Conservation (phyloP, 2,113 vertebrate genomes). For the Ursus arctos region DNA sequence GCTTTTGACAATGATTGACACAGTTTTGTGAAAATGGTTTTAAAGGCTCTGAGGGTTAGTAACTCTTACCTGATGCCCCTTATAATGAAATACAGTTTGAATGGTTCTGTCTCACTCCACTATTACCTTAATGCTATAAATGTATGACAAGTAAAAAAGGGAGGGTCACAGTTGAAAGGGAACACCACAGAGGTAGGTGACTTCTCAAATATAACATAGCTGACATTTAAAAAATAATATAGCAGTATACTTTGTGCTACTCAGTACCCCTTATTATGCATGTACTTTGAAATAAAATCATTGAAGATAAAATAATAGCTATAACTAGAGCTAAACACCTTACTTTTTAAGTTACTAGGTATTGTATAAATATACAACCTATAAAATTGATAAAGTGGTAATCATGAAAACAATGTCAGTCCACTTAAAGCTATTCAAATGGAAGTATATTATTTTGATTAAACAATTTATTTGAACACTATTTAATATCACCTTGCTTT, state of each 20-base stretch:
- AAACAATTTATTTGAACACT: neutral
- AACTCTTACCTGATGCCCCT: neutral
- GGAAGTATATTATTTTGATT: neutral
- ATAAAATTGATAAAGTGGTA: neutral
- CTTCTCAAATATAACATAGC: neutral
- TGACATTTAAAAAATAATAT: constrained; percentile 22
- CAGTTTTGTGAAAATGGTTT: constrained; percentile 27
- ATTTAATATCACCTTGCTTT: neutral
- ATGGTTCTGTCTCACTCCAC: neutral
- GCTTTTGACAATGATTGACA: neutral
- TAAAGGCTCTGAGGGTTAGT: neutral
- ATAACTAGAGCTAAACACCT: neutral
- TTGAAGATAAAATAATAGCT: neutral
- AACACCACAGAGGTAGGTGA: neutral
- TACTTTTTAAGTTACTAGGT: neutral
- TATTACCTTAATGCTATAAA: neutral
- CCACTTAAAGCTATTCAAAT: neutral
- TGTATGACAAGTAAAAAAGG: neutral
- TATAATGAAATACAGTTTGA: neutral
- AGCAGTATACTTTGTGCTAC: neutral
- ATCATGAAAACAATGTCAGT: neutral
- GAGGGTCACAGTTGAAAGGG: neutral
- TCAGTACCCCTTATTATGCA: neutral
- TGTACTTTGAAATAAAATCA: neutral
- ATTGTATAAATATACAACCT: neutral